Percentiles rank a stretch among this genome's conserved stretches.
Conservation (phyloP, 1,140 invertebrate genomes). For the Homarus americanus region DNA sequence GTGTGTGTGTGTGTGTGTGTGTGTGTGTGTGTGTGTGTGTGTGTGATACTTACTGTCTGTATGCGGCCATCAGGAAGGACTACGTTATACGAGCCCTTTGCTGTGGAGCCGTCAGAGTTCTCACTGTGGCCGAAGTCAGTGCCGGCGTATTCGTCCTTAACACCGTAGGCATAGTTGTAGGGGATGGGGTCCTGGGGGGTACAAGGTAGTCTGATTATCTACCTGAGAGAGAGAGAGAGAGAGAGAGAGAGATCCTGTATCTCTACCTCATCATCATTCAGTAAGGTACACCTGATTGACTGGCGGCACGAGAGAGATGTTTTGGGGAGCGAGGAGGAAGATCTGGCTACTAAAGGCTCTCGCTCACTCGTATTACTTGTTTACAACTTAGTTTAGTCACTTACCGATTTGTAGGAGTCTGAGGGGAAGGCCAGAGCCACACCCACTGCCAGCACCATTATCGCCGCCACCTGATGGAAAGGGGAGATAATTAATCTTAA, state of each 20-base stretch:
- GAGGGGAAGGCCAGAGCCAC: conserved; percentile 23
- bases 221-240: too few species aligned
- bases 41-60: conserved; percentile 75
- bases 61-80: conserved; percentile 76
- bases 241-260: too few species aligned
- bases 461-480: not conserved
- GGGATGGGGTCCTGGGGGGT: conserved; percentile 66
- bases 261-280: too few species aligned
- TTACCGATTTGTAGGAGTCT: conserved; percentile 32
- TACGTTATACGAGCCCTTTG: conserved; percentile 75
- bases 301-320: too few species aligned
- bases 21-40: too few species aligned
- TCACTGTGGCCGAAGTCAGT: conserved; percentile 68
- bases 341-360: too few species aligned
- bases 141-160: conserved; percentile 1
- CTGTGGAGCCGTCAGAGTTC: conserved; percentile 74
- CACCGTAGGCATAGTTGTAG: conserved; percentile 60
- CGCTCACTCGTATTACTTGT: too few species aligned
- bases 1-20: too few species aligned
- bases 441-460: not conserved
- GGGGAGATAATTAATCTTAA: not conserved
- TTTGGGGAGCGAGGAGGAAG: too few species aligned
- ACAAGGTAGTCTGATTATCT: too few species aligned
- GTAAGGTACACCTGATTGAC: too few species aligned
- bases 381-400: too few species aligned